These are phyloP conservation scores for Synchiropus splendidus DNA, from an alignment of 2,113 vertebrate species.

Conservation along the genomic window DNA sequence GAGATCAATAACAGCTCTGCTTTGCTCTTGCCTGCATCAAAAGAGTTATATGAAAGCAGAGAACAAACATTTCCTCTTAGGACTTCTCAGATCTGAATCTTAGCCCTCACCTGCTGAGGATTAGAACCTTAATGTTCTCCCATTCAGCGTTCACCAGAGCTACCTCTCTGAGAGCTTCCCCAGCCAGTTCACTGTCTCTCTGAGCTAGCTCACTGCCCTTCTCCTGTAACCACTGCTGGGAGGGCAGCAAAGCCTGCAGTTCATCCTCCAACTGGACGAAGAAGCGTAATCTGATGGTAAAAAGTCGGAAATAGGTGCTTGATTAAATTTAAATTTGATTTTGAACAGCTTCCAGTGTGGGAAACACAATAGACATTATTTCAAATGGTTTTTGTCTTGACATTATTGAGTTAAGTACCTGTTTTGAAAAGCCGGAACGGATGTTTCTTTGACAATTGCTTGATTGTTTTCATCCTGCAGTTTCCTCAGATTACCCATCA, in stretches of 20 bases:
- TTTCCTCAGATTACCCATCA: slow-evolving; percentile 79
- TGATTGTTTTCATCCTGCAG: slow-evolving; percentile 72
- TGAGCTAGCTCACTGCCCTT: slow-evolving; percentile 83
- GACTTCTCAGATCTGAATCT: too few relatives aligned
- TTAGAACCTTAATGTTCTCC: slow-evolving; percentile 73
- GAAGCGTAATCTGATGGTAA: slow-evolving; percentile 72
- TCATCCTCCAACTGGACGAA: slow-evolving; percentile 91
- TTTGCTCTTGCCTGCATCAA: slow-evolving; percentile 77
- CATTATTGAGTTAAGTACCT: slow-evolving; percentile 60
- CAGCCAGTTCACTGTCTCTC: slow-evolving; percentile 74
- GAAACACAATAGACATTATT: too few relatives aligned
- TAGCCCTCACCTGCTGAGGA: slow-evolving; percentile 77
- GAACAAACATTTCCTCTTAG: too few relatives aligned
- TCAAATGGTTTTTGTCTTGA: too few relatives aligned
- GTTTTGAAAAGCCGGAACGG: slow-evolving; percentile 79
- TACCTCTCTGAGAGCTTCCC: slow-evolving; percentile 74
- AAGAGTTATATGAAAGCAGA: neutral
- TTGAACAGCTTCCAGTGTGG: too few relatives aligned
- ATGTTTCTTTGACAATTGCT: slow-evolving; percentile 71
- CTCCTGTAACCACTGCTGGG: slow-evolving; percentile 85
- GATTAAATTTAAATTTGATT: too few relatives aligned
- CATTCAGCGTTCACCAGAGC: slow-evolving; percentile 72
- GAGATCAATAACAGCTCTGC: slow-evolving; percentile 71
- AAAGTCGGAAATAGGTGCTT: too few relatives aligned
- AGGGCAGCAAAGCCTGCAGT: slow-evolving; percentile 81